Percentiles rank a stretch among this genome's conserved stretches.
Evolutionary conservation across 2,888 invertebrate species (phyloP).

Genomic region (Drosophila anceps): DNA sequence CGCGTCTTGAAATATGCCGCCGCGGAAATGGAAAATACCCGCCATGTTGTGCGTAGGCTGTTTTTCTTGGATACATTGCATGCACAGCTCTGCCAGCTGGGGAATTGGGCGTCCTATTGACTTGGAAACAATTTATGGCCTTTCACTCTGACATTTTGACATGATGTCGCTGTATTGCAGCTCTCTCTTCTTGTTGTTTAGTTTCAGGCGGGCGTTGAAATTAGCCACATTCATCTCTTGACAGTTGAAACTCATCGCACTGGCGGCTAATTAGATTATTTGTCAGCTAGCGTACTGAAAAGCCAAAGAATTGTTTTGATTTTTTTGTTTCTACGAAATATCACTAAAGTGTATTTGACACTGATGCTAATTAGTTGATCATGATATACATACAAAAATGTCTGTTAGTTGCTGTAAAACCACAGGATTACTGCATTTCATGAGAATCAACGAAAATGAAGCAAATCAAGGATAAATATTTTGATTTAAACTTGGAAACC

Average conservation of each 20-base stretch:
- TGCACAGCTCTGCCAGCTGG: constrained; percentile 41
- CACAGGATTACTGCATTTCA: too few relatives aligned
- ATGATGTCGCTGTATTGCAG: constrained; percentile 60
- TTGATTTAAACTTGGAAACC: background rate
- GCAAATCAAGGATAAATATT: background rate
- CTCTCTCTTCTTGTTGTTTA: constrained; percentile 34
- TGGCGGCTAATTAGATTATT: constrained; percentile 83
- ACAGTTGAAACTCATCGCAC: constrained; percentile 82
- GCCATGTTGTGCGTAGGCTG: constrained; percentile 17
- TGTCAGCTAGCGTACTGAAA: constrained; percentile 70
- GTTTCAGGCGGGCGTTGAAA: constrained; percentile 53
- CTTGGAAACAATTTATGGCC: constrained; percentile 78
- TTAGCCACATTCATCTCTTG: constrained; percentile 70
- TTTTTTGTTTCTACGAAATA: constrained; percentile 6
- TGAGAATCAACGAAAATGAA: too few relatives aligned
- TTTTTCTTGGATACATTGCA: constrained; percentile 15
- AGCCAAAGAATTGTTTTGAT: constrained; percentile 15
- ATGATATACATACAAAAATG: background rate
- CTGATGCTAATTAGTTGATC: constrained; percentile 53
- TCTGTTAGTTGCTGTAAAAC: too few relatives aligned
- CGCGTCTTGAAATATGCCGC: constrained; percentile 76
- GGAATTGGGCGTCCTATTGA: constrained; percentile 29
- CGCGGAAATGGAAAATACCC: constrained; percentile 67
- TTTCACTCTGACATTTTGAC: constrained; percentile 83
- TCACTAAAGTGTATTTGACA: constrained; percentile 50